Percentiles rank a stretch among this genome's conserved stretches.
Conservation (phyloP, 2,113 vertebrate species). For the Elephantulus edwardii region DNA sequence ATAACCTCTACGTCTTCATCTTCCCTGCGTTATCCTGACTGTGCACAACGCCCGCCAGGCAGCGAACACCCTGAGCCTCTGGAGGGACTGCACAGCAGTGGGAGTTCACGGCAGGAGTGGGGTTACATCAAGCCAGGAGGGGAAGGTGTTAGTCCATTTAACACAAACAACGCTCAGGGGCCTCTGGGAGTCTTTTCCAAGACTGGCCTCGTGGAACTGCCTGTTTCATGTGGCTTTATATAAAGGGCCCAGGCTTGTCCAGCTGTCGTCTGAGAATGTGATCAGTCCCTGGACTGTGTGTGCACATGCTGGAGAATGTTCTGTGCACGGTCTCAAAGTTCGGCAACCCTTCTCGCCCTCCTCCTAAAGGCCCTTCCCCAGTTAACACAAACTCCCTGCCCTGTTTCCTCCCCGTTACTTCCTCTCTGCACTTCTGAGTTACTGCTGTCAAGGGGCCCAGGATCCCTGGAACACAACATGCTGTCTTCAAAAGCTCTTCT, state of each 20-base stretch:
- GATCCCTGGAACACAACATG: not conserved
- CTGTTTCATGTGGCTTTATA: not conserved
- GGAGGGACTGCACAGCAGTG: not conserved
- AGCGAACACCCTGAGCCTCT: fast-evolving
- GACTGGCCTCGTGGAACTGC: not conserved
- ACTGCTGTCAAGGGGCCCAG: not conserved
- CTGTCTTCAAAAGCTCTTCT: constrained; percentile 6
- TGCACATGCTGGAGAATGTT: not conserved
- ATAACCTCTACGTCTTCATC: no score
- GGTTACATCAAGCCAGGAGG: not conserved
- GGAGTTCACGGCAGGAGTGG: not conserved
- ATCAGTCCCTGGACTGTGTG: not conserved
- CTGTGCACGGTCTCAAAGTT: no score
- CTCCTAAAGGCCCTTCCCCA: not conserved
- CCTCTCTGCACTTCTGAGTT: not conserved
- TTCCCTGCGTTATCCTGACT: not conserved
- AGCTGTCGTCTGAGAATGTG: not conserved
- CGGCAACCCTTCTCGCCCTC: not conserved
- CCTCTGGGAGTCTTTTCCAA: not conserved
- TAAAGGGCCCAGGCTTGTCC: not conserved
- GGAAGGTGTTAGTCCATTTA: not conserved
- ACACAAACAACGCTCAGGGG: not conserved
- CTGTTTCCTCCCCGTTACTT: no score
- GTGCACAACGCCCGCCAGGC: not conserved
- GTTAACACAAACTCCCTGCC: not conserved